Evolutionary conservation across 2,888 invertebrate genomes (phyloP), one percentile per base, ranked within the genome.

Genomic region (Acleris holmiana): DNA sequence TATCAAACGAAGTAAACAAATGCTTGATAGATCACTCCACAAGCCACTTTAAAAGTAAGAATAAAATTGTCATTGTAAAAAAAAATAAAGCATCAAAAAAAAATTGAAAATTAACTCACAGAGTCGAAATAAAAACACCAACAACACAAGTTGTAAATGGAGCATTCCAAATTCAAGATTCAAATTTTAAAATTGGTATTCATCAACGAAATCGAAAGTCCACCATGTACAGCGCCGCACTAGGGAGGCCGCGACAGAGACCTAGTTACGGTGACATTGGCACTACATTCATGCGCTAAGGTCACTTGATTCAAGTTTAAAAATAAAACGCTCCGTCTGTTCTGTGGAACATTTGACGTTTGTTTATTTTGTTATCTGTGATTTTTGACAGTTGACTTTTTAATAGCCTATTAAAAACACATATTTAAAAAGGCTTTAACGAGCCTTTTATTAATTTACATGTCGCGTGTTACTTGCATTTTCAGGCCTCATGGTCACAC

Each of bases 271-370:
- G 78, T 80, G 91, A 90, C 91, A 92, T 92, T 92, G 91, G 91
- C 91, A 92, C 91, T 92, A 91, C 91, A 92, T 92, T 92, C 90
- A 88, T 82, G 79, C 80, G 80, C 86, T 83, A 82, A 91, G 91
- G 91, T 89, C 91, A 86, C 79, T 80, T 80, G 86, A 80, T 83
- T 79, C 83, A 76, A 77, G 83, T 88, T 85, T 90, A 89, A 91
- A 91, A 88, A 91, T 90, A 85, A 84, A 29, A 81, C 82, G 72
- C 73, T 75, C 78, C 72, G 69, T 73, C 71, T 71, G 58, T 61
- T 64, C 58, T 64, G 53, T 64, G 64, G 40, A 50, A 73, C 70
- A 67, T 67, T 67, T 74, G 78, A 77, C 73, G 76, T 77, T 81
- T 76, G 76, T 75, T 72, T 77, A 76, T 82, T 83, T 83, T 80